phyloP scores from a whole-genome alignment of 2,113 vertebrate genomes.

The Laticauda colubrina region DNA sequence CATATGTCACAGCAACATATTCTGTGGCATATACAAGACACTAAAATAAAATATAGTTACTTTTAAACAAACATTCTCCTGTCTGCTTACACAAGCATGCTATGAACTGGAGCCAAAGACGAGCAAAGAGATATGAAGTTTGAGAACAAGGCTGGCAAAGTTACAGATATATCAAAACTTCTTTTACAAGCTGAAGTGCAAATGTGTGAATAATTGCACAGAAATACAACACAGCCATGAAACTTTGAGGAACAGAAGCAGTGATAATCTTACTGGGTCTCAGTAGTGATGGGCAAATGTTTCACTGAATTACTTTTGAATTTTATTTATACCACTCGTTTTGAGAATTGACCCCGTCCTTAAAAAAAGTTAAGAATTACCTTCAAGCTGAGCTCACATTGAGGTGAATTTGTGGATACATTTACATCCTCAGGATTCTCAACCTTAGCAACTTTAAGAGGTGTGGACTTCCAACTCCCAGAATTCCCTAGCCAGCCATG shows the following conservation, averaged over 20 bases:
- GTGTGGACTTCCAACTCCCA: neutral
- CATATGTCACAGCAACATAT: neutral
- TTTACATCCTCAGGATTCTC: neutral
- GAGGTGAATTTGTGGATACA: neutral
- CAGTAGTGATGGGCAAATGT: neutral
- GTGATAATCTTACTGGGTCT: neutral
- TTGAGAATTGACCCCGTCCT: neutral
- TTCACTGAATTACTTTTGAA: neutral
- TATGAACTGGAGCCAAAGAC: neutral
- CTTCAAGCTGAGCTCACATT: neutral
- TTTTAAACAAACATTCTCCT: neutral
- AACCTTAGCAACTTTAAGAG: neutral
- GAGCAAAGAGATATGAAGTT: neutral
- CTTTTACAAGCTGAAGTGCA: neutral
- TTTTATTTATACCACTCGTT: neutral
- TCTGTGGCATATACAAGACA: neutral
- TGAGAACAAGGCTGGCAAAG: neutral
- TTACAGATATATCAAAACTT: neutral
- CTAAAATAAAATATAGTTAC: neutral
- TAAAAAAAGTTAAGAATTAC: neutral
- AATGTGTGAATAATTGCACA: neutral
- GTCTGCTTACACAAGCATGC: neutral
- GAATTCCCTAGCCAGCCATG: neutral
- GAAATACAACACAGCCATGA: neutral
- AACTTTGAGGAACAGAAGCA: neutral